A percentile compares a stretch with the other conserved stretches of the same genome.
These are phyloP conservation scores for Rotaria sp. DNA, from an alignment of 2,888 invertebrate genomes.

Conservation along the genomic window DNA sequence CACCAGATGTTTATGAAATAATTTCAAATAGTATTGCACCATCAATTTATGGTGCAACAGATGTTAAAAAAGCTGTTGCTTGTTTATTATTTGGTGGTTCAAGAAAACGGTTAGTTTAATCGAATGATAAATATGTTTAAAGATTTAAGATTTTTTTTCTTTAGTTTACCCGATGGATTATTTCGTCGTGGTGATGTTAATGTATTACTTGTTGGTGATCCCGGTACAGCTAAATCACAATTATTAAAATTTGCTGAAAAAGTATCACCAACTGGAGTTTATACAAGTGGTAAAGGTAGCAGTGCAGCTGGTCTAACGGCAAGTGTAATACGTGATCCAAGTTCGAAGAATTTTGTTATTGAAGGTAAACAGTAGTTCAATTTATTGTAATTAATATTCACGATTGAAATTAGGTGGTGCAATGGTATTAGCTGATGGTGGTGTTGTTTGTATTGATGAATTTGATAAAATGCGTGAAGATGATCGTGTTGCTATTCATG, in stretches of 20 bases:
- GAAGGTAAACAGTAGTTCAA: not conserved
- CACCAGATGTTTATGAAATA: constrained; percentile 77
- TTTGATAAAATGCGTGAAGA: constrained; percentile 99
- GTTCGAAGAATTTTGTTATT: constrained; percentile 64
- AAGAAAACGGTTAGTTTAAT: constrained; percentile 55
- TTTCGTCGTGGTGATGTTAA: constrained; percentile 93
- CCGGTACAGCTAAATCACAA: constrained; percentile 98
- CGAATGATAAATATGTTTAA: not conserved
- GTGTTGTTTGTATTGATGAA: constrained; percentile 98
- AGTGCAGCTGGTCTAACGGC: constrained; percentile 98
- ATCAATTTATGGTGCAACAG: constrained; percentile 83
- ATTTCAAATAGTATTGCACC: constrained; percentile 86
- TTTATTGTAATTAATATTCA: constrained; percentile 22
- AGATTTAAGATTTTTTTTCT: constrained; percentile 9
- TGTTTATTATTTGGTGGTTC: constrained; percentile 85
- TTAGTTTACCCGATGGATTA: constrained; percentile 79
- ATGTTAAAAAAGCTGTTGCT: constrained; percentile 93
- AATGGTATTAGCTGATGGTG: constrained; percentile 97
- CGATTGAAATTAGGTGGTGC: constrained; percentile 66
- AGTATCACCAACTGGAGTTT: constrained; percentile 81
- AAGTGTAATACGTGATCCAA: constrained; percentile 85
- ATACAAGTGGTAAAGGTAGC: constrained; percentile 98
- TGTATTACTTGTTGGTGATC: constrained; percentile 85
- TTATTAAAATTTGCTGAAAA: constrained; percentile 91
- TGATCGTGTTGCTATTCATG: constrained; percentile 96